These are phyloP conservation scores for Neocrepidodera transversa DNA, from an alignment of 2,888 invertebrate genomes.

Conservation along the genomic window DNA sequence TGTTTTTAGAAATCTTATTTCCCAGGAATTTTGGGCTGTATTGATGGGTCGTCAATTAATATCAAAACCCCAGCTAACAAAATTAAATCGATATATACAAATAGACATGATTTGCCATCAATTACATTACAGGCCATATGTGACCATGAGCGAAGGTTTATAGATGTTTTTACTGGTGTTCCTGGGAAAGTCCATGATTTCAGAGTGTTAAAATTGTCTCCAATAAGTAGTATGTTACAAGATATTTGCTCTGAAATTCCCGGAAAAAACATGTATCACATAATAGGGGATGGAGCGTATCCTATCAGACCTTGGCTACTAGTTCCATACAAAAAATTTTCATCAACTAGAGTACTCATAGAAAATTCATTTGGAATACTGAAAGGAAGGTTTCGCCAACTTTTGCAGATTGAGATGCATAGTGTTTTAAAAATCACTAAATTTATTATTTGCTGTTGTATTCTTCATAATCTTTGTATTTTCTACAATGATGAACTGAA, in stretches of 20 bases:
- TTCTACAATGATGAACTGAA: too few species aligned
- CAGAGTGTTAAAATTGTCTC: constrained; percentile 43
- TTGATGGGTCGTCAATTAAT: constrained; percentile 41
- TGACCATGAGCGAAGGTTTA: constrained; percentile 44
- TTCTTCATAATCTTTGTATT: too few species aligned
- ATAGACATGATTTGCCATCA: constrained; percentile 45
- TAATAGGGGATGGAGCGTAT: constrained; percentile 48
- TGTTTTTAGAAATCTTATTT: too few species aligned
- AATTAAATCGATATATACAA: constrained; percentile 49
- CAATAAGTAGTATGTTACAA: neutral
- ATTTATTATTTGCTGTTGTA: constrained; percentile 46
- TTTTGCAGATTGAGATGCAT: constrained; percentile 27
- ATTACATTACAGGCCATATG: constrained; percentile 50
- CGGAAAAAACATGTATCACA: constrained; percentile 38
- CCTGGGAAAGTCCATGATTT: constrained; percentile 50
- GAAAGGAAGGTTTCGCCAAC: constrained; percentile 45
- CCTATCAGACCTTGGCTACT: constrained; percentile 41
- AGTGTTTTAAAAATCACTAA: constrained; percentile 36
- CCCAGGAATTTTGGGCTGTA: constrained; percentile 39
- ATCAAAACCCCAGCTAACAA: constrained; percentile 48
- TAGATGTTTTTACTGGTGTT: constrained; percentile 48
- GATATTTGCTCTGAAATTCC: too few species aligned
- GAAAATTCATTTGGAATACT: constrained; percentile 52
- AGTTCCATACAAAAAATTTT: constrained; percentile 47
- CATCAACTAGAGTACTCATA: constrained; percentile 45